Evolutionary conservation across 2,888 invertebrate species (phyloP), one percentile per base, ranked within the genome.

Genomic region (Meliscaeva auricollis): DNA sequence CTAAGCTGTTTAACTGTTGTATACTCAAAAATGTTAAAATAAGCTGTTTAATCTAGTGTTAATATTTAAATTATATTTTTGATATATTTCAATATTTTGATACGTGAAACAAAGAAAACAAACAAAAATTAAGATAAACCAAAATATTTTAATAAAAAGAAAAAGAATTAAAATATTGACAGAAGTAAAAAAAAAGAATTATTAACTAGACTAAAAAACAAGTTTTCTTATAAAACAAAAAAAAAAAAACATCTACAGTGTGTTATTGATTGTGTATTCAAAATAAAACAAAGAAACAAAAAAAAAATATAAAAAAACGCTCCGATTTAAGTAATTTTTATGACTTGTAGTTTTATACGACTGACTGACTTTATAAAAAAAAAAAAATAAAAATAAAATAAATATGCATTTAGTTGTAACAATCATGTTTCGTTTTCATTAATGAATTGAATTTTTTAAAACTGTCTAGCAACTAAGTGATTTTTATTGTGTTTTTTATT

Each of bases 71-170:
- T 85, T 85, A 85, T 87, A 87, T 87, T 82, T 87, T 87, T 87
- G 87, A 87, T 82, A 87, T 87, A 87, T 87, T 85, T 87, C 87
- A 87, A 82, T 87, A 87, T 87, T 87, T 82, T 87, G 82, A 78
- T 85, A 85, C 85, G 77, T 81, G 62, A 81, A 84, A 30, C 62
- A 76, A 75, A 62, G 4, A 38, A 38, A 38, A 38, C 38, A 38
- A 38, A 35, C 6, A 58, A 38, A 35, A 84, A 73, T 73, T 81
- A 85, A 85, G 81, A 81, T 85, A 85, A 80, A 69, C 35, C 73
- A 81, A 80, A 72, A 85, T 81, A 81, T 85, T 85, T 85, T 77
- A 73, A 75, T 62, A 56, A 83, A 50, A 17, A 26, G 4, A 54
- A 69, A 46, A 72, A 38, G 46, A 64, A 74, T 54, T 70, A 66